Conservation (phyloP, 2,888 invertebrate species). For the Uloborus plumipes region DNA sequence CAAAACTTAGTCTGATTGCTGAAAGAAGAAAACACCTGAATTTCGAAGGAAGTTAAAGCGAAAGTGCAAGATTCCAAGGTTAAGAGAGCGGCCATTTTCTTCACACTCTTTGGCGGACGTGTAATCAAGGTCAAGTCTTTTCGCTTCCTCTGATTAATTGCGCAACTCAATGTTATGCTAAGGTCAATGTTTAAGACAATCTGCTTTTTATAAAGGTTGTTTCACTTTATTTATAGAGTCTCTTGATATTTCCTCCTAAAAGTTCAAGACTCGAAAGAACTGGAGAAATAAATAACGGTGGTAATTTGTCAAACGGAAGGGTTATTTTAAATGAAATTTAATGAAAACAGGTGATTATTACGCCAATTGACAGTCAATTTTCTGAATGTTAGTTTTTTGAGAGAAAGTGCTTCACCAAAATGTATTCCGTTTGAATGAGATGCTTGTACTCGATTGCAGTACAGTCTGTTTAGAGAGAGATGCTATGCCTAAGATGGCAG, state of each 20-base stretch:
- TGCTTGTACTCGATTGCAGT: no score
- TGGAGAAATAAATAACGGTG: not conserved
- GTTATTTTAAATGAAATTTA: no score
- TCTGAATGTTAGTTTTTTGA: no score
- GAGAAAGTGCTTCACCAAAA: no score
- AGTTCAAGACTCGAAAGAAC: slow-evolving; percentile 20
- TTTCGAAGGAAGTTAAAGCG: slow-evolving; percentile 20
- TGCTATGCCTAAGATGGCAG: no score
- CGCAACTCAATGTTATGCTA: slow-evolving; percentile 38
- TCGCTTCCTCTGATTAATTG: slow-evolving; percentile 35
- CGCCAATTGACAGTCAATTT: no score
- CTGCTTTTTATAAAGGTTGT: not conserved
- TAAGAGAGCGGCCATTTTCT: slow-evolving; percentile 28
- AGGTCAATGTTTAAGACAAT: slow-evolving; percentile 43
- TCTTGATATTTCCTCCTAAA: slow-evolving; percentile 23
- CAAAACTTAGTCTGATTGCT: no score
- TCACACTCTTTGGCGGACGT: slow-evolving; percentile 13
- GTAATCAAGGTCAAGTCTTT: slow-evolving; percentile 38
- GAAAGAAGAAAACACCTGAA: slow-evolving; percentile 8
- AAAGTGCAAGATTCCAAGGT: slow-evolving; percentile 31
- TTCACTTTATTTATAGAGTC: slow-evolving; percentile 12
- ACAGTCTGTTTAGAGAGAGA: no score
- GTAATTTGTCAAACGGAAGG: not conserved
- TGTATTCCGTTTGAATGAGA: no score
- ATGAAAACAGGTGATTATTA: no score